These are phyloP conservation scores for Drosophila parvula DNA, from an alignment of 1,140 invertebrate species.

Conservation along the genomic window DNA sequence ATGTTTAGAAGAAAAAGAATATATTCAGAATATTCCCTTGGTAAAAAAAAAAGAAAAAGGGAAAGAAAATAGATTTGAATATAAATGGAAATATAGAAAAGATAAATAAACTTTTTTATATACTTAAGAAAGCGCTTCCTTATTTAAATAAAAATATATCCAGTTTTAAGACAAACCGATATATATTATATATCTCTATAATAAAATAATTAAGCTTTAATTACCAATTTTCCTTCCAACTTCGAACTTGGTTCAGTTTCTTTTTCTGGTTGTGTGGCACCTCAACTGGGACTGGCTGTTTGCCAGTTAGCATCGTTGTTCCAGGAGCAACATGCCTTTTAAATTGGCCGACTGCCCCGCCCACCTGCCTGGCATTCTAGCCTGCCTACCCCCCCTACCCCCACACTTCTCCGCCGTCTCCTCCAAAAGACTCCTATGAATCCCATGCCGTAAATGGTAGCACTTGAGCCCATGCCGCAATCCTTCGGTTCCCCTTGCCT, in stretches of 20 bases:
- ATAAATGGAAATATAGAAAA: background rate
- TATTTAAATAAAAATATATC: no score
- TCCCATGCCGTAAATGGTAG: conserved; percentile 16
- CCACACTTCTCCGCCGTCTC: conserved; percentile 28
- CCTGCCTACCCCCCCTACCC: conserved; percentile 19
- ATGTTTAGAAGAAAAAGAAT: background rate
- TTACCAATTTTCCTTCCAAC: no score
- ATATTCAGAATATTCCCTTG: no score
- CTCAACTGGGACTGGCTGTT: conserved; percentile 9
- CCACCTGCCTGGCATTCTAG: conserved; percentile 34
- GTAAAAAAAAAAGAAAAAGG: no score
- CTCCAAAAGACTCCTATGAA: background rate
- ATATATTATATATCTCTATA: background rate
- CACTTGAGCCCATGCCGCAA: background rate
- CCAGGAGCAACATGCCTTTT: conserved; percentile 66
- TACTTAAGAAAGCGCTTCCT: background rate
- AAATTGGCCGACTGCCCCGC: conserved; percentile 66
- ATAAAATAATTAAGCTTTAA: background rate
- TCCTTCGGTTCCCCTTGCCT: background rate
- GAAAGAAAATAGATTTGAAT: background rate
- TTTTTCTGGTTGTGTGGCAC: conserved; percentile 11
- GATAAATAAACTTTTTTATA: background rate
- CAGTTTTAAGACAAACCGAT: no score
- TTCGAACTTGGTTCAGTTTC: background rate
- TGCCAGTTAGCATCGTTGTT: conserved; percentile 28